Base-by-base conservation (phyloP, 2,888 invertebrate genomes). In the Digitonthophagus gazella region DNA sequence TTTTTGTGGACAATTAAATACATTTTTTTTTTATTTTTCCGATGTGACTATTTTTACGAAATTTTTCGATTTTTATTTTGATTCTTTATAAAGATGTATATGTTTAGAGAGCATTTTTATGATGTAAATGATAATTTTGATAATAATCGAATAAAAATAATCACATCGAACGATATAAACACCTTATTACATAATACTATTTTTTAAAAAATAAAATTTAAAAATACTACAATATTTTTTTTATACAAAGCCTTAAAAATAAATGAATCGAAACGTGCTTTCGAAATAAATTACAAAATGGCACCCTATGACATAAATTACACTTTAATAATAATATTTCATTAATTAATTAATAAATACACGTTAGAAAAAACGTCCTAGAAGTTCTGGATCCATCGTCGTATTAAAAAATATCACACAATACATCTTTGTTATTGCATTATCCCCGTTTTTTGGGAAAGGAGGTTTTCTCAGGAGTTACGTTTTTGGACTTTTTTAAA, bases 281-380 rank as follows among this genome's bases (percentile, higher is more conserved):
- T n/a, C 18, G 58, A 61, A 16, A 18, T 19, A 19, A 18, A 20
- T 61, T 20, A 61, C 18, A 8, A 16, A 20, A 61, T 11, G n/a
- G 61, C 61, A 61, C 61, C 20, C 58, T 58, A 58, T 58, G 58
- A 58, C 58, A 16, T 58, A 58, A 58, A 58, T 58, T 58, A 15
- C 15, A 18, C n/a, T 61, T 57, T 16, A 11, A 15, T n/a, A 44
- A 44, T 16, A 15, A 57, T 61, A 61, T 16, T 19, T 18, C 58
- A 18, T 15, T 58, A 15, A 11, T 16, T 58, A 58, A 15, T 18
- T 15, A 16, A 56, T 15, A 58, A 18, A 58, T n/a, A n/a, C n/a
- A n/a, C n/a, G n/a, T 58, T 19, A 58, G 11, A 58, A 58, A 18
- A 58, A 18, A 11, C 11, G 16, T 19, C 11, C 58, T 18, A 15